Evolutionary conservation across 2,888 invertebrate species (phyloP), one percentile per base, ranked within the genome.

Genomic region (Spodoptera littoralis): DNA sequence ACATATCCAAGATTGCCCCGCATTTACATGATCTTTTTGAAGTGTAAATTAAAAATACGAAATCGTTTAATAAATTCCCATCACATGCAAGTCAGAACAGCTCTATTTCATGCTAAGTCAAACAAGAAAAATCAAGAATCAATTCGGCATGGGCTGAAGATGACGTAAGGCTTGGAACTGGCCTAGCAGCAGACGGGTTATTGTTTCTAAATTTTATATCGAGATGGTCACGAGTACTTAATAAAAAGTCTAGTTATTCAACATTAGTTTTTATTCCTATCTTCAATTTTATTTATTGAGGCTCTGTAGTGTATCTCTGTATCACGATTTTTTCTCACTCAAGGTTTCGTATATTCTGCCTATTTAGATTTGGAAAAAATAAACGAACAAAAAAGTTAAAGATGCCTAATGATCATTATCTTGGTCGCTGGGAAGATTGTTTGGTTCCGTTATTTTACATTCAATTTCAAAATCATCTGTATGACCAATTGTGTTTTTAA

Each of bases 81-180:
- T 46, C 61, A 42, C 50, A 42, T 18, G 50, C 43, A 65, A 67
- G 65, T 64, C 50, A 63, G 54, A 70, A 75, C 59, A 77, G 49
- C 71, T 61, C 55, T 71, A 79, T 79, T 80, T 82, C 77, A 81
- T 78, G 80, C 74, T 71, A 77, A 78, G 69, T 80, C 66, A 74
- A 74, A 79, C 69, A 77, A 73, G 76, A 79, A 74, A 84, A 90
- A 91, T 90, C 85, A 81, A 88, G 83, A 90, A 91, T 90, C 86
- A 83, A 90, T 91, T 89, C 73, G 80, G 68, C 77, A 88, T 85
- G 88, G 85, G 70, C 82, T 84, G 55, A 60, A 71, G 79, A 85
- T 92, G 90, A 91, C 88, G 90, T 88, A 90, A 91, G 75, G 50
- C 66, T 65, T 64, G 61, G 67, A 81, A 77, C 70, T 66, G 60